phyloP scores from a whole-genome alignment of 2,113 vertebrate genomes.

The Nannospalax galili region DNA sequence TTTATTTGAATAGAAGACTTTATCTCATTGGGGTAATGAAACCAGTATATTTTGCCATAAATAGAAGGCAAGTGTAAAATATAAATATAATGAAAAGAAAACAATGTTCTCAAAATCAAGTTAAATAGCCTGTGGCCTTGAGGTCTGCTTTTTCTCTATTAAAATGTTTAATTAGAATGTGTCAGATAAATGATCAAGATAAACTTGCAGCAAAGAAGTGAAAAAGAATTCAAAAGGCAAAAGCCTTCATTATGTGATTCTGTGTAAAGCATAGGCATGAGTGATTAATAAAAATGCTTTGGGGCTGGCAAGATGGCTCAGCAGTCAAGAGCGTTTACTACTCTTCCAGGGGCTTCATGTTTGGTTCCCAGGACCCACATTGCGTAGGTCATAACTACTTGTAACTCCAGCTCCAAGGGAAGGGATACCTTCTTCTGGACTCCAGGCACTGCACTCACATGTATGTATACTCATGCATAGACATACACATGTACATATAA shows the following conservation, averaged over 20 bases:
- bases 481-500: neutral
- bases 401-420: neutral
- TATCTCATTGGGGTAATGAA: conserved; percentile 20
- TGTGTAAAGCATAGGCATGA: neutral
- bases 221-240: neutral
- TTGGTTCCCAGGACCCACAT: neutral
- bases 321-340: neutral
- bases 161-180: conserved; percentile 39
- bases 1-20: conserved; percentile 31
- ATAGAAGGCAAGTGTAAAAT: conserved; percentile 29
- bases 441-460: neutral
- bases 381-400: neutral
- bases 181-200: conserved; percentile 12
- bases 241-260: neutral
- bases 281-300: neutral
- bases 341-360: neutral
- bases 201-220: conserved; percentile 36
- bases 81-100: conserved; percentile 54
- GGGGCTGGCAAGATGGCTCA: neutral
- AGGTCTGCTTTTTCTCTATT: neutral
- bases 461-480: neutral
- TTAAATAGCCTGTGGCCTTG: conserved; percentile 24
- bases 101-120: conserved; percentile 23
- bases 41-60: conserved; percentile 38
- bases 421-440: neutral